A percentile compares a stretch with the other conserved stretches of the same genome.
Evolutionary conservation across 2,113 vertebrate species (phyloP).

Genomic region (Naja naja): DNA sequence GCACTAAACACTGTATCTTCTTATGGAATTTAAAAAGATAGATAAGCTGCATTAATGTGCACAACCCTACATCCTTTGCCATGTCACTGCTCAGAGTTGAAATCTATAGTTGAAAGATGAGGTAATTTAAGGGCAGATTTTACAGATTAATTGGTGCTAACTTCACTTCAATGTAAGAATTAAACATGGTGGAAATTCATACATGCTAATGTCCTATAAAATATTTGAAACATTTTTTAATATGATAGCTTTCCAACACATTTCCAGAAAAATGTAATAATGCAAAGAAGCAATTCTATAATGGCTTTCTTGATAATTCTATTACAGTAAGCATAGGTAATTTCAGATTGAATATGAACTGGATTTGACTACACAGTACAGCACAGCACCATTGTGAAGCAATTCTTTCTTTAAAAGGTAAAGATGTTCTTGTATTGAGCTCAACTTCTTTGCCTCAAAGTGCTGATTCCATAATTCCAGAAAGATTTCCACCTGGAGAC

Average conservation of each 20-base stretch:
- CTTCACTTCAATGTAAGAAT: neutral
- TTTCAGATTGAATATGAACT: neutral
- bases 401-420: neutral
- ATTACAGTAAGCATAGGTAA: neutral
- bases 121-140: neutral
- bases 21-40: neutral
- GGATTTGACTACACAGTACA: neutral
- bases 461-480: neutral
- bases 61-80: neutral
- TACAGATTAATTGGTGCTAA: neutral
- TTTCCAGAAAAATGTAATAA: neutral
- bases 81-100: neutral
- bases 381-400: neutral
- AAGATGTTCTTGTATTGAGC: neutral
- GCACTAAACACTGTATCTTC: neutral
- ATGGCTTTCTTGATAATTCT: neutral
- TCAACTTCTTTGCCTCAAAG: neutral
- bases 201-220: neutral
- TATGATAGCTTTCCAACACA: neutral
- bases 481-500: neutral
- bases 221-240: neutral
- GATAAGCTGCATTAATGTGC: neutral
- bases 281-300: neutral
- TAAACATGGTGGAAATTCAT: neutral
- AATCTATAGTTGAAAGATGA: neutral